These are phyloP conservation scores for Agrochola lota DNA, from an alignment of 2,888 invertebrate species.

Conservation along the genomic window DNA sequence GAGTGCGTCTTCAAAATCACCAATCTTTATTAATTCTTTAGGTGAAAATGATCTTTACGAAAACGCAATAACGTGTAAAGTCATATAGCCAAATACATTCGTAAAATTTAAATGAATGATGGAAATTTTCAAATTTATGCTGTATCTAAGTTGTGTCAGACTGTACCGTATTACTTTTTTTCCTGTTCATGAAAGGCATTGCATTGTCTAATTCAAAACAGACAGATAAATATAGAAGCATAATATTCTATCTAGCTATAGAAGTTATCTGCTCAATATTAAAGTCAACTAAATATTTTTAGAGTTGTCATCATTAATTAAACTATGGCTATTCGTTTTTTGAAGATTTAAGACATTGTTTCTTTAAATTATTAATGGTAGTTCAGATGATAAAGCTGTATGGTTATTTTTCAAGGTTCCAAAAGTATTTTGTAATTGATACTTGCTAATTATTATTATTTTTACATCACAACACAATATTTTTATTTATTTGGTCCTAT, in stretches of 20 bases:
- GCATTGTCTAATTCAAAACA: neutral
- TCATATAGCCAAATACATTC: no score
- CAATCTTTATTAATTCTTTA: no score
- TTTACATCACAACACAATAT: neutral
- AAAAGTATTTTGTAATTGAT: constrained; percentile 25
- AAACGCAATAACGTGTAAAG: no score
- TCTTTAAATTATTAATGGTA: constrained; percentile 9
- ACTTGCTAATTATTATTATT: neutral
- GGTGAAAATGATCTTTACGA: no score
- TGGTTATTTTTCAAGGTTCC: neutral
- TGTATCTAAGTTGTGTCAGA: no score
- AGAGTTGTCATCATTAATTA: constrained; percentile 16
- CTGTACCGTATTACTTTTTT: constrained; percentile 10
- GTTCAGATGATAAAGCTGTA: neutral
- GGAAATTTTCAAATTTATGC: no score
- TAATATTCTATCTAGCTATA: neutral
- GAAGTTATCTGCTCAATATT: constrained; percentile 4
- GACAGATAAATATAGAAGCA: no score
- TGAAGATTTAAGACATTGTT: neutral
- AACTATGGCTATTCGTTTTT: constrained; percentile 15
- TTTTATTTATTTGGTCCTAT: neutral
- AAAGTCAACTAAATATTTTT: neutral
- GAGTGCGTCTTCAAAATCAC: no score
- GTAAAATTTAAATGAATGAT: no score
- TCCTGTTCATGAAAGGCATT: neutral